phyloP scores from a whole-genome alignment of 2,797 vertebrate species.

The Enteromius fasciolatus region DNA sequence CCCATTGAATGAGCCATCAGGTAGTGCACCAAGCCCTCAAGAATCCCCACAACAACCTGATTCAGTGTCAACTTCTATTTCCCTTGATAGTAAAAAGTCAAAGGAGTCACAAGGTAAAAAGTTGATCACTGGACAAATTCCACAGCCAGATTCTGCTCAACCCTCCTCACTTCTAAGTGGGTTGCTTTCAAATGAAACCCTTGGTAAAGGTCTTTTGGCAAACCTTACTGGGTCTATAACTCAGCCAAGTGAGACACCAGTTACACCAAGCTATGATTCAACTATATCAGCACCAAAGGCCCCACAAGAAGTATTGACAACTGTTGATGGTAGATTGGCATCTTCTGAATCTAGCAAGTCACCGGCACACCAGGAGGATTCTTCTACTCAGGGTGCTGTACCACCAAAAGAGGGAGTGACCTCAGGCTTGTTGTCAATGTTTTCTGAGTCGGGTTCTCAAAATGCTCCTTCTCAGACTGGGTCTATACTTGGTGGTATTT shows the following conservation, averaged over 20 bases:
- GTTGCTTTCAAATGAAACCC: conserved; percentile 51
- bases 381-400: conserved; percentile 23
- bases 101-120: conserved; percentile 57
- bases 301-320: conserved; percentile 5
- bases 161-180: conserved; percentile 50
- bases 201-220: conserved; percentile 48
- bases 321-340: conserved; percentile 9
- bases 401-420: conserved; percentile 52
- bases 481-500: conserved; percentile 68
- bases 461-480: conserved; percentile 64
- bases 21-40: conserved; percentile 10
- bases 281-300: conserved; percentile 2
- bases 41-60: conserved; percentile 55
- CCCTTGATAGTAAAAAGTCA: conserved; percentile 27
- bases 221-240: conserved; percentile 1
- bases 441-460: conserved; percentile 60
- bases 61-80: conserved; percentile 33
- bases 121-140: conserved; percentile 47
- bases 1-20: conserved; percentile 6
- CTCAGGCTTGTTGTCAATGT: conserved; percentile 54
- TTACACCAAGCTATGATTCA: conserved; percentile 43
- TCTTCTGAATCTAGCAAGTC: conserved; percentile 13
- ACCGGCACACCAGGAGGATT: conserved; percentile 14
- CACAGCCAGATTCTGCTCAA: conserved; percentile 58
- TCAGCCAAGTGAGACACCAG: conserved; percentile 45